Base-by-base conservation (phyloP, 1,140 invertebrate genomes). In the Drosophila parabipectinata region DNA sequence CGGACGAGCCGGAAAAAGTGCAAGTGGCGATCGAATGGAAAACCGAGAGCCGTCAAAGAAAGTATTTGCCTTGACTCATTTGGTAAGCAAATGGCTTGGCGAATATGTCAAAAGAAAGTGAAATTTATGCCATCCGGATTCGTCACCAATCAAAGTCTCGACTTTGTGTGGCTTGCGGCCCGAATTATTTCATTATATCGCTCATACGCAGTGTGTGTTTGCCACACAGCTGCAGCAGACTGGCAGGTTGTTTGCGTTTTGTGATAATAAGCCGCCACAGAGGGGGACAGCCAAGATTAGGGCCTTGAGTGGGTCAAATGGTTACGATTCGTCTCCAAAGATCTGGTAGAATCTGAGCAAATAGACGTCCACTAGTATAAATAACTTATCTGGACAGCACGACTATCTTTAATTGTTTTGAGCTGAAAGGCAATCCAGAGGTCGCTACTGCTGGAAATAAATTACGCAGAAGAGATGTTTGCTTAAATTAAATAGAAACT, bases 51-150 rank as follows among this genome's bases (percentile, higher is more conserved):
- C 12, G n/a, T 44, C 26, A 10, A 47, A 21, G 34, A 37, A 21
- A 28, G 14, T 56, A 48, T 56, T 67, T 18, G 54, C 51, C 51
- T 69, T 69, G 56, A 87, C 32, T 83, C 79, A 83, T 64, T 74
- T 41, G 48, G 55, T 56, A 79, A 80, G 62, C 60, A 62, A 53
- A 59, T 55, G 48, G 56, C 52, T 50, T 39, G 45, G 14, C 32
- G 47, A 61, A 56, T 74, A 59, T 69, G 77, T 82, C 82, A 87
- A 26, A 88, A 68, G 62, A 82, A 87, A 87, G 82, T 88, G 83
- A 85, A 87, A 63, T 48, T 52, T 74, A 72, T 84, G 61, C 67
- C 39, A 54, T 45, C 64, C 53, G 51, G 71, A 78, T 78, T 85
- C 68, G 73, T 85, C 77, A 84, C 54, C 68, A 48, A 85, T 78